A percentile compares a stretch with the other conserved stretches of the same genome.
Evolutionary conservation across 2,797 vertebrate species (phyloP).

Genomic region (Harpagifer antarcticus): DNA sequence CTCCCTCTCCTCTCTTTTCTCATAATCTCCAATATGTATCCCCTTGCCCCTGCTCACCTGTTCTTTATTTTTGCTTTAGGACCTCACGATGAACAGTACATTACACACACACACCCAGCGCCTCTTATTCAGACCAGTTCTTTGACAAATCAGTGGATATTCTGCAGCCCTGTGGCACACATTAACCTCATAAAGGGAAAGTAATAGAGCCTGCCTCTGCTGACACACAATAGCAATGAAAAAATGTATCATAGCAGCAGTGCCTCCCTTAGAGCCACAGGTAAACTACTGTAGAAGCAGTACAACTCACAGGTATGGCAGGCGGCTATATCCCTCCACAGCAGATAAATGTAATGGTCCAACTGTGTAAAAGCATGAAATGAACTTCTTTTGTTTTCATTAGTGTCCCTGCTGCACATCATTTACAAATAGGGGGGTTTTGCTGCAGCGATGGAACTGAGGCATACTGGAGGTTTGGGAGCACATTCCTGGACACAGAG

Average conservation of each 20-base stretch:
- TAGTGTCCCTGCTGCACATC: constrained; percentile 12
- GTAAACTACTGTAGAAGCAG: constrained; percentile 40
- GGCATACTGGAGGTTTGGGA: constrained; percentile 62
- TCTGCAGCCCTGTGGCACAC: constrained; percentile 52
- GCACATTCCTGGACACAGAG: constrained; percentile 75
- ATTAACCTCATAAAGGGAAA: constrained; percentile 64
- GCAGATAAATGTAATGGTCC: constrained; percentile 14
- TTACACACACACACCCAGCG: constrained; percentile 37
- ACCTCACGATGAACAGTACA: constrained; percentile 39
- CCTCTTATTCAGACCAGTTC: constrained; percentile 30
- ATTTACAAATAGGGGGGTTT: constrained; percentile 45
- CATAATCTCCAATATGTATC: constrained; percentile 34
- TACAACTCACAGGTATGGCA: constrained; percentile 26
- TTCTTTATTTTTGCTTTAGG: constrained; percentile 43
- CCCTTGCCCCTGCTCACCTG: constrained; percentile 38
- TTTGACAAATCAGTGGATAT: constrained; percentile 38
- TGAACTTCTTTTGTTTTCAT: constrained; percentile 27
- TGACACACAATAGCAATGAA: constrained; percentile 51
- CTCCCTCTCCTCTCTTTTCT: constrained; percentile 31
- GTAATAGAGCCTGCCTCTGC: constrained; percentile 60
- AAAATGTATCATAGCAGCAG: constrained; percentile 31
- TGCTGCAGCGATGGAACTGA: constrained; percentile 55
- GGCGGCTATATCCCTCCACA: constrained; percentile 2
- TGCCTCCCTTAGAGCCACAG: constrained; percentile 28
- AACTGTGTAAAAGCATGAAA: constrained; percentile 15